Base-by-base conservation (phyloP, 2,888 invertebrate genomes). In the Apodemia zela region DNA sequence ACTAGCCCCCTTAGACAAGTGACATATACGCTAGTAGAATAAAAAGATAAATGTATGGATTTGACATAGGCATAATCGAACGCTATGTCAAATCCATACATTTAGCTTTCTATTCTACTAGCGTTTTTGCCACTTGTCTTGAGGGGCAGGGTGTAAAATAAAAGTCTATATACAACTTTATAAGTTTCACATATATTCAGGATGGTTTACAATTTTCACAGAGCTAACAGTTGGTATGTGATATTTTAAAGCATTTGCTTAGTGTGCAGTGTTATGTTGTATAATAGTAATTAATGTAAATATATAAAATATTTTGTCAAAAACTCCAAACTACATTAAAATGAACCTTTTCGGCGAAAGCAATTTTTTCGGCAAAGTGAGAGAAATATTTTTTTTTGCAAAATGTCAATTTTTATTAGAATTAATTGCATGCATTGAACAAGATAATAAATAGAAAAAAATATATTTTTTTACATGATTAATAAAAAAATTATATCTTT, bases 151-250 rank as follows among this genome's bases (percentile, higher is more conserved):
- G 4, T 3, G 15, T 15, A 42, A 42, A 42, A 42, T 42, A 42
- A 42, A 42, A 42, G 15, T 15, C 42, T 15, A 7, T 74, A 79
- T 81, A 80, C 74, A 84, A 84, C 87, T 87, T 84, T 82, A 82
- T 85, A 83, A 79, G 80, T 1, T 87, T 88, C 82, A 87, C 87
- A 89, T 85, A 86, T 85, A 79, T 70, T 70, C 72, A 67, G 67
- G 81, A 84, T 85, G 82, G 51, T 51, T 82, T 85, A 82, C 76
- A 77, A 76, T 79, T 74, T 81, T 69, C 81, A 80, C 79, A 80
- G 78, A 82, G 75, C 76, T 81, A 82, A 78, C 79, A 81, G 75
- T 83, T 82, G 79, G 84, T 82, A 81, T 79, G 84, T 84, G 84
- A 86, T 79, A 80, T 78, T 72, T 81, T 80, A 82, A 80, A 77